Evolutionary conservation across 2,888 invertebrate species (phyloP), one percentile per base, ranked within the genome.

Genomic region (Creontiades dilutus): DNA sequence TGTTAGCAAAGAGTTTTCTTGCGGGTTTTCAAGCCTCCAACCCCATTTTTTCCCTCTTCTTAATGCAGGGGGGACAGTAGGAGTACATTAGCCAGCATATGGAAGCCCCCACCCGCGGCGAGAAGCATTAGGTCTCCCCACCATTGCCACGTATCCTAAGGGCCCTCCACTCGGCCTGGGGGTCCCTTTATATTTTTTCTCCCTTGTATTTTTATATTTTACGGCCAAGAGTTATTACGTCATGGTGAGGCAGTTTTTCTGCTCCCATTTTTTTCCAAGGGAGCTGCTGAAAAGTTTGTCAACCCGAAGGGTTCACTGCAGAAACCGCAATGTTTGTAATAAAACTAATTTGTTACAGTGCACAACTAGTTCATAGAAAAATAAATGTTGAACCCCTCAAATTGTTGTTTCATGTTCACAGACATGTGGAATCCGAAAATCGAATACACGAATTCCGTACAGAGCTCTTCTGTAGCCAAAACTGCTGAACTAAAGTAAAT

Each of bases 41-140:
- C 78, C 37, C 78, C 1, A 11, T 78, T 78, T 78, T 78, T 78
- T 78, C n/a, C n/a, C 46, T 78, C 78, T 23, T 68, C 68, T 68
- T 68, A 68, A 68, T 78, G 78, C 37, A 47, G 46, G 37, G 78
- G 37, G 78, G 78, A 78, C 46, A 78, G 78, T n/a, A n/a, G n/a
- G n/a, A n/a, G n/a, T 78, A 78, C 78, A 78, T 78, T 78, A 78
- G 78, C 78, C 78, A 46, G 78, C n/a, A 78, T 78, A 78, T 78
- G 78, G 78, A 47, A 78, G 78, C 19, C 78, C n/a, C n/a, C 78
- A 46, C 78, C 78, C 78, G 47, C 46, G 78, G 47, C 19, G 78
- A 78, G 78, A 78, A 46, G 78, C 78, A 78, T 78, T 78, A 78
- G 37, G 37, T 37, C 37, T 7, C 47, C 68, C 68, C n/a, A n/a